Conservation (phyloP, 2,113 vertebrate genomes). For the Halcyon malimbica region DNA sequence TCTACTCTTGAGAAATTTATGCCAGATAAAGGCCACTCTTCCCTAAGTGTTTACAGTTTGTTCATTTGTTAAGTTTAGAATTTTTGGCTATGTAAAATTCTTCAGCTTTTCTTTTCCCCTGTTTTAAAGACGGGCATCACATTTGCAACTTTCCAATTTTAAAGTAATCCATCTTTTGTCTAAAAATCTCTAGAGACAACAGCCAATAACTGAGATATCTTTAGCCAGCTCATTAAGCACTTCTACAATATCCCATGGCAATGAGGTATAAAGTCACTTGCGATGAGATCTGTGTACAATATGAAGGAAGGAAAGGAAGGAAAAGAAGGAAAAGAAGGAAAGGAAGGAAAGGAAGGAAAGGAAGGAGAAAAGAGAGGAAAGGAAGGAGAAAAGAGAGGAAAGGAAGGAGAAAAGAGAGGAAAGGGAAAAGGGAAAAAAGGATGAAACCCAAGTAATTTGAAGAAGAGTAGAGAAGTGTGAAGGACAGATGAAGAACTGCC, state of each 20-base stretch:
- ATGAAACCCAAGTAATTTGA: background rate
- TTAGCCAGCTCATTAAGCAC: background rate
- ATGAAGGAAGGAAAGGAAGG: too few relatives aligned
- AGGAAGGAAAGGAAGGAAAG: too few relatives aligned
- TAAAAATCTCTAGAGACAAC: background rate
- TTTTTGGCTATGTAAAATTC: background rate
- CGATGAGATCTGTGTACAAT: background rate
- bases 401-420: too few relatives aligned
- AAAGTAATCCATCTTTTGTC: background rate
- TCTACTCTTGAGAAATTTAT: background rate
- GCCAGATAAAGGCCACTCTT: background rate
- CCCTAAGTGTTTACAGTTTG: background rate
- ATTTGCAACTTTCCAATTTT: background rate
- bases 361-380: too few relatives aligned
- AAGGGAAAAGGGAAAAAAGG: background rate
- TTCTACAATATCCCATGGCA: background rate
- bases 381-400: too few relatives aligned
- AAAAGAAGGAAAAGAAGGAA: too few relatives aligned
- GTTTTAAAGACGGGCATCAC: background rate
- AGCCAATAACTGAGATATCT: background rate
- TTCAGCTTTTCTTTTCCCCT: background rate
- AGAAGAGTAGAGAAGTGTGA: background rate
- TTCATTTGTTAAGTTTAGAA: background rate
- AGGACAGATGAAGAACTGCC: background rate
- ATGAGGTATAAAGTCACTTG: background rate